A percentile compares a stretch with the other conserved stretches of the same genome.
Evolutionary conservation across 2,113 vertebrate genomes (phyloP).

Genomic region (Melospiza melodia): DNA sequence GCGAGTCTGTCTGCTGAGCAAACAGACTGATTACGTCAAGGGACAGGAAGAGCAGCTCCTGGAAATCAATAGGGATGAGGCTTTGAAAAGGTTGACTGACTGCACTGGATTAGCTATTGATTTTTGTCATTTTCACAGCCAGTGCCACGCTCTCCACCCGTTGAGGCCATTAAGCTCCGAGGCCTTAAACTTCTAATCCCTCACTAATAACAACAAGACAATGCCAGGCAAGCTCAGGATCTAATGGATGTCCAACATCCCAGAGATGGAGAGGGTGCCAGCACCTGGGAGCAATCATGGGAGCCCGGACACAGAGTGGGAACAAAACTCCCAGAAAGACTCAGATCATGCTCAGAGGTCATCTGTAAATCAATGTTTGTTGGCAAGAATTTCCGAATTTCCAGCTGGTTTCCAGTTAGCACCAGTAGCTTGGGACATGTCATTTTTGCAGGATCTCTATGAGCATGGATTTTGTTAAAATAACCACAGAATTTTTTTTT

Average conservation of each 20-base stretch:
- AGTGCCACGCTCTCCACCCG: constrained; percentile 61
- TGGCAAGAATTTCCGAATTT: background rate
- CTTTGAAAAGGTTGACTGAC: constrained; percentile 80
- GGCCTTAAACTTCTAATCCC: constrained; percentile 69
- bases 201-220: constrained; percentile 63
- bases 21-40: constrained; percentile 73
- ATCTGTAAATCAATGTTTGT: background rate
- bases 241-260: background rate
- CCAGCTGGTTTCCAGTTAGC: background rate
- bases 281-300: background rate
- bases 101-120: constrained; percentile 81
- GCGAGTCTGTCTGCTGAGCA: constrained; percentile 50
- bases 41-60: constrained; percentile 68
- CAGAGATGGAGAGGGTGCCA: background rate
- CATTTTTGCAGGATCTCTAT: background rate
- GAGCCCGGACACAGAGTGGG: rapidly evolving
- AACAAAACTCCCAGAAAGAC: background rate
- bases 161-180: constrained; percentile 64
- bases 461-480: background rate
- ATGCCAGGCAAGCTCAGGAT: background rate
- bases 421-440: background rate
- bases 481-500: background rate
- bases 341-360: background rate
- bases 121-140: constrained; percentile 77
- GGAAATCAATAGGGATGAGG: constrained; percentile 77